Percentiles rank a stretch among this genome's conserved stretches.
Conservation (phyloP, 2,797 vertebrate species). For the Tenualosa thibaudeaui region DNA sequence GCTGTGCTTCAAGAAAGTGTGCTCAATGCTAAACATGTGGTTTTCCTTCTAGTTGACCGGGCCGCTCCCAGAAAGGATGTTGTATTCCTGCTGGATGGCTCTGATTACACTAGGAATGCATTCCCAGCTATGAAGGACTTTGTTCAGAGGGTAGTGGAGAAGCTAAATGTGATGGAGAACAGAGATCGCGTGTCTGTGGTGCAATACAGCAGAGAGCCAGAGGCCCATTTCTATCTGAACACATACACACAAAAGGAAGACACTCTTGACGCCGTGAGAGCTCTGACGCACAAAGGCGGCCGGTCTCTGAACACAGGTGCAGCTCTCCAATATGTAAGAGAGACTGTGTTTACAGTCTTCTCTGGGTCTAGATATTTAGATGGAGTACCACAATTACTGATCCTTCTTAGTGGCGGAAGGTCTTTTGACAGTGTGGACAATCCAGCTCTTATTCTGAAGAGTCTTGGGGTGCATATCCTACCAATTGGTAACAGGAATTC, state of each 20-base stretch:
- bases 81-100: constrained; percentile 58
- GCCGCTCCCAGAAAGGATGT: constrained; percentile 28
- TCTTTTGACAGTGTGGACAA: constrained; percentile 40
- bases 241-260: constrained; percentile 74
- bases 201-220: constrained; percentile 76
- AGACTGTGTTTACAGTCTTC: constrained; percentile 27
- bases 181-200: constrained; percentile 66
- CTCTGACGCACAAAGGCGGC: constrained; percentile 73
- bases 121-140: constrained; percentile 51
- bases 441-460: constrained; percentile 42
- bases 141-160: constrained; percentile 33
- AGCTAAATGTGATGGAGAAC: constrained; percentile 33
- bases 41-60: constrained; percentile 22
- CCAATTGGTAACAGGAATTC: constrained; percentile 64
- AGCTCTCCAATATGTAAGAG: constrained; percentile 53
- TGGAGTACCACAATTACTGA: constrained; percentile 44
- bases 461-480: constrained; percentile 39
- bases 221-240: constrained; percentile 77
- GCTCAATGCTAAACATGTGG: too few relatives aligned
- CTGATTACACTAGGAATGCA: constrained; percentile 54
- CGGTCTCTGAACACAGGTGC: constrained; percentile 30
- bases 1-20: not conserved
- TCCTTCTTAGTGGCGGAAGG: constrained; percentile 44
- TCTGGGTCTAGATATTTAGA: constrained; percentile 25
- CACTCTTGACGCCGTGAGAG: constrained; percentile 63